Evolutionary conservation across 2,888 invertebrate species (phyloP).

Genomic region (Lithophane semibrunnea): DNA sequence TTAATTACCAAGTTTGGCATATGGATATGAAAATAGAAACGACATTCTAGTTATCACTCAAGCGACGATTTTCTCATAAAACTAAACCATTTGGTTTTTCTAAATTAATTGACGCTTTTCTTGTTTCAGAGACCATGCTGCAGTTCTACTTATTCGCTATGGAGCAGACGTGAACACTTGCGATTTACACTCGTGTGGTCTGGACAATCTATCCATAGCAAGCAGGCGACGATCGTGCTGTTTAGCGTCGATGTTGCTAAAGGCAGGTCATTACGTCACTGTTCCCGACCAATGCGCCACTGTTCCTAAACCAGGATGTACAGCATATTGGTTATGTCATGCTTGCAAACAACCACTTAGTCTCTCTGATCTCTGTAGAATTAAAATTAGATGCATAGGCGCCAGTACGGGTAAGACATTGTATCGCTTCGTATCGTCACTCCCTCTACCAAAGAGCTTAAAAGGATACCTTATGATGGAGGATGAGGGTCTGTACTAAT

Average conservation of each 20-base stretch:
- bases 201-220: constrained; percentile 90
- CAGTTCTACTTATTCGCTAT: constrained; percentile 90
- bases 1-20: background rate
- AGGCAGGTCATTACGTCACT: constrained; percentile 81
- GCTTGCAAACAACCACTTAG: constrained; percentile 87
- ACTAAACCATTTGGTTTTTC: background rate
- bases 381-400: constrained; percentile 84
- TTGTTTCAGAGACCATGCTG: constrained; percentile 87
- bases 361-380: constrained; percentile 90
- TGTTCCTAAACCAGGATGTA: constrained; percentile 71
- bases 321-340: constrained; percentile 83
- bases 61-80: background rate
- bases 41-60: background rate
- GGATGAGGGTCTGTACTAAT: constrained; percentile 75
- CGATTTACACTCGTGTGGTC: constrained; percentile 88
- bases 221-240: constrained; percentile 79
- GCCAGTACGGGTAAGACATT: constrained; percentile 76
- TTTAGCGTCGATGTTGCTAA: constrained; percentile 82
- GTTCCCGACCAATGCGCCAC: constrained; percentile 44
- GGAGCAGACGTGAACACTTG: constrained; percentile 92
- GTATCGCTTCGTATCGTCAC: constrained; percentile 77
- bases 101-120: background rate
- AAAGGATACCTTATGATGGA: constrained; percentile 91
- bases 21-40: background rate
- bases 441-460: constrained; percentile 90